Conservation (phyloP, 2,797 vertebrate species). For the Alosa sapidissima region DNA sequence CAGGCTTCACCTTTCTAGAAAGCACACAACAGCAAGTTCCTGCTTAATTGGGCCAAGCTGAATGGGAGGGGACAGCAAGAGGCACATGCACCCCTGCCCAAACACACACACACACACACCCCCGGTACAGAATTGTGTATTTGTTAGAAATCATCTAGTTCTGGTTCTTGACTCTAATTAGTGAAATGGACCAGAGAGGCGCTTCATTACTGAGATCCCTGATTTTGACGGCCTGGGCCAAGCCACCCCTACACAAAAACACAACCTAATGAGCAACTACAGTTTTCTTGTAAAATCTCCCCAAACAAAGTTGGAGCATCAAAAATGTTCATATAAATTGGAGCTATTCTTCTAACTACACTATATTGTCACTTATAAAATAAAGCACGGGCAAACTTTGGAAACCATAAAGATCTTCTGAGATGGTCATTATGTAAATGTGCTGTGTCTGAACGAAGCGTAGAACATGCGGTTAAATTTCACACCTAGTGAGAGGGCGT, state of each 20-base stretch:
- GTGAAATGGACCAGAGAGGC: not conserved
- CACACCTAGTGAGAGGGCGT: no score
- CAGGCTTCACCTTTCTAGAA: not conserved
- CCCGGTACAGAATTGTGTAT: not conserved
- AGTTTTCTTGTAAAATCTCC: not conserved
- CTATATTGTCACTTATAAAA: not conserved
- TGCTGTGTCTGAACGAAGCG: no score
- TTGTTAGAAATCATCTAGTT: not conserved
- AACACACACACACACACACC: not conserved
- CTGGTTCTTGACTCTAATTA: constrained; percentile 1
- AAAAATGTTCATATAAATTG: not conserved
- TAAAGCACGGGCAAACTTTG: not conserved
- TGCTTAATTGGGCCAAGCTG: not conserved
- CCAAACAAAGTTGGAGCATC: not conserved
- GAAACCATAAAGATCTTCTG: not conserved
- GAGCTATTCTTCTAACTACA: not conserved
- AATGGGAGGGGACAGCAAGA: not conserved
- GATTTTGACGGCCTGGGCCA: not conserved
- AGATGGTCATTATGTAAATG: no score
- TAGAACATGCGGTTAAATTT: no score
- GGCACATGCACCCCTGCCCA: not conserved
- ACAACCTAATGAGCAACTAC: not conserved
- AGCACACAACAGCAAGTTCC: not conserved
- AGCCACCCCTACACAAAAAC: not conserved
- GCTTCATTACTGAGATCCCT: not conserved